Evolutionary conservation across 2,888 invertebrate species (phyloP).

Genomic region (Argyresthia albistria): DNA sequence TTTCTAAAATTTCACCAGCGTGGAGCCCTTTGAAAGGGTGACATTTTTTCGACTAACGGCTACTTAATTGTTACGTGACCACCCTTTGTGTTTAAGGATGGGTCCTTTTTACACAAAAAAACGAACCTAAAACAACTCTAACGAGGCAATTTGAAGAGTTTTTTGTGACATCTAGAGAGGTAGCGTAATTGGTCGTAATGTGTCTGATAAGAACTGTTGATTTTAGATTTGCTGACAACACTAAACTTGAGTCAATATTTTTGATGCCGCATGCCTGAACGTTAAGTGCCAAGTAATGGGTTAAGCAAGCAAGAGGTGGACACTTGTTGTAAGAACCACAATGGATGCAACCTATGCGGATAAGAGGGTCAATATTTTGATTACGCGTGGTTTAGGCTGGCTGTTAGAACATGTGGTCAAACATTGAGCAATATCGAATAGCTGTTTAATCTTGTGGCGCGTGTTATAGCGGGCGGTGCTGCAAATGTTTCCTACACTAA

Average conservation of each 20-base stretch:
- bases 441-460: slow-evolving; percentile 43
- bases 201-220: slow-evolving; percentile 44
- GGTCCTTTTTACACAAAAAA: slow-evolving; percentile 49
- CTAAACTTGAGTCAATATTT: slow-evolving; percentile 55
- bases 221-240: slow-evolving; percentile 31
- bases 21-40: slow-evolving; percentile 52
- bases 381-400: slow-evolving; percentile 42
- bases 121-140: slow-evolving; percentile 50
- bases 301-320: slow-evolving; percentile 52
- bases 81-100: slow-evolving; percentile 50
- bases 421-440: slow-evolving; percentile 56
- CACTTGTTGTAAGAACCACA: slow-evolving; percentile 55
- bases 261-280: slow-evolving; percentile 41
- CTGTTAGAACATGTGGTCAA: slow-evolving; percentile 62
- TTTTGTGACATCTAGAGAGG: slow-evolving; percentile 25
- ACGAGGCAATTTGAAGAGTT: slow-evolving; percentile 36
- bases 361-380: slow-evolving; percentile 69
- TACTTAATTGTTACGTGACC: slow-evolving; percentile 60
- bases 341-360: slow-evolving; percentile 46
- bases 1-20: slow-evolving; percentile 42
- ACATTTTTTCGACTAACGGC: slow-evolving; percentile 65
- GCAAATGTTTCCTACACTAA: slow-evolving; percentile 45
- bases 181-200: slow-evolving; percentile 41
- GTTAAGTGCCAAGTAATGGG: slow-evolving; percentile 57
- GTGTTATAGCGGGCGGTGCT: slow-evolving; percentile 31